Base-by-base conservation (phyloP, 2,797 vertebrate species). In the Momotus momota region DNA sequence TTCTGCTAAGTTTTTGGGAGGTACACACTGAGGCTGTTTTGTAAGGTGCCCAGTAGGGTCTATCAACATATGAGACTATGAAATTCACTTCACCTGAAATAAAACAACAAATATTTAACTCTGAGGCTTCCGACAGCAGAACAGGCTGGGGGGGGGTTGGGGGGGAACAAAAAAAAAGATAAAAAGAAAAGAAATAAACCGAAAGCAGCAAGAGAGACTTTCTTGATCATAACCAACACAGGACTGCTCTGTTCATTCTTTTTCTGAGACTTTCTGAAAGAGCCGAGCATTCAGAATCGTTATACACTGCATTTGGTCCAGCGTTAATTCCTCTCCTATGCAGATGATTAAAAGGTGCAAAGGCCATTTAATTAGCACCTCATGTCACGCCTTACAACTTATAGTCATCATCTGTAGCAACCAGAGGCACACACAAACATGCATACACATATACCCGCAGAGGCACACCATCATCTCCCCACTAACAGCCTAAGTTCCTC, bases 401-500 rank as follows among this genome's bases (percentile, higher is more conserved):
- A 41, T 14, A 79, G n/a, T 43, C 85, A 61, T 79, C 85, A 12
- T 54, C 57, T 41, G 65, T 40, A 74, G 80, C 64, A 81, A 13
- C 33, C 86, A 90, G 74, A 88, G 81, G 90, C 71, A 90, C 29
- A 22, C 81, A 87, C 25, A 62, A 51, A 61, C 0, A 6, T 7
- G 3, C 29, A 10, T 1, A 20, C 46, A 29, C 49, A 29, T 29
- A 45, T 6, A 60, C 49, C 31, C 55, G 9, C 23, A 11, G 65
- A 71, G 38, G 66, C 73, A 72, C 64, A 7, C 17, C 55, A 33
- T 8, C 72, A 38, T 35, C 60, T 45, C 51, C n/a, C 20, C 45
- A 41, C n/a, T 51, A 70, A 45, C 5, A 81, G 14, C 89, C 74
- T 33, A 23, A 64, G 79, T 89, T 92, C 92, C 86, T 96, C 94